These are phyloP conservation scores for Psittacus erithacus DNA, from an alignment of 2,113 vertebrate genomes.

Conservation along the genomic window DNA sequence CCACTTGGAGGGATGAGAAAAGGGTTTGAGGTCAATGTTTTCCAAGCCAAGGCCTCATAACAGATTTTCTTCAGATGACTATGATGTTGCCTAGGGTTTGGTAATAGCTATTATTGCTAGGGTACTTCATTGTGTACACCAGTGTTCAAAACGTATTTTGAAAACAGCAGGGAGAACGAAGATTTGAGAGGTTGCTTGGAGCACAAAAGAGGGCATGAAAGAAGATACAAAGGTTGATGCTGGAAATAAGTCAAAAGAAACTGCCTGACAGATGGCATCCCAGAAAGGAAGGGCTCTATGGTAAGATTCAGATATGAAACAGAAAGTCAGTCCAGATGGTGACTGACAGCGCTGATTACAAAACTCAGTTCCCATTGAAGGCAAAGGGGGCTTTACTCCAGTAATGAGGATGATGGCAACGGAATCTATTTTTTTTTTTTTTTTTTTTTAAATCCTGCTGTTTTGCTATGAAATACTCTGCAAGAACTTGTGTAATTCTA, in stretches of 20 bases:
- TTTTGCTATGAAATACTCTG: neutral
- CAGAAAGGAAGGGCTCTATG: constrained; percentile 10
- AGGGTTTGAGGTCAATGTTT: neutral
- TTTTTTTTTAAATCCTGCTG: neutral
- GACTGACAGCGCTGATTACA: constrained; percentile 58
- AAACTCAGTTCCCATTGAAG: constrained; percentile 2
- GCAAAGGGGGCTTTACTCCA: neutral
- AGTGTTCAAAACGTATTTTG: neutral
- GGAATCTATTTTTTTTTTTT: neutral
- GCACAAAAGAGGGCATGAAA: constrained; percentile 24
- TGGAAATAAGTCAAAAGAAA: constrained; percentile 53
- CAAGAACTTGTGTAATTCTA: neutral
- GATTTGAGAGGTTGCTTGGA: neutral
- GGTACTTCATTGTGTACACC: neutral
- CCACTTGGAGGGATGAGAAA: neutral
- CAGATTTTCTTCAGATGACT: neutral
- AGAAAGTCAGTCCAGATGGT: constrained; percentile 39
- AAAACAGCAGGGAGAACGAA: constrained; percentile 1
- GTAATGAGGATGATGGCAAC: neutral
- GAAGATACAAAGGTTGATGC: constrained; percentile 28
- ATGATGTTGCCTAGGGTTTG: neutral
- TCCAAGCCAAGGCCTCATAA: neutral
- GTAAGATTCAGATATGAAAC: neutral
- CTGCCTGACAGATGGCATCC: constrained; percentile 45
- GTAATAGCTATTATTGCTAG: neutral